A percentile compares a stretch with the other conserved stretches of the same genome.
Conservation (phyloP, 2,113 vertebrate species). For the Dromiciops gliroides region DNA sequence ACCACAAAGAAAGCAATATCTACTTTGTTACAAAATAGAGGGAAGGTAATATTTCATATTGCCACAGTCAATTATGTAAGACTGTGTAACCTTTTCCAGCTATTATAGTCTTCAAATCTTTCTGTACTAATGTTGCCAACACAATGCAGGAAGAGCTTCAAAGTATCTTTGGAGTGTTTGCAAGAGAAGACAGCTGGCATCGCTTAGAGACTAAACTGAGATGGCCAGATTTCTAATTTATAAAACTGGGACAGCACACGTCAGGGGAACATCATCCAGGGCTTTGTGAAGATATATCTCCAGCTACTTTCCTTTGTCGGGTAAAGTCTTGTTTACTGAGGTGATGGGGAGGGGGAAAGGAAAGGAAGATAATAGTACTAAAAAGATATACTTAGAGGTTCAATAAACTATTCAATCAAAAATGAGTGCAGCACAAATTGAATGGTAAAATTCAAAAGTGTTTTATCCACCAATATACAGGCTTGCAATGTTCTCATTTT, state of each 20-base stretch:
- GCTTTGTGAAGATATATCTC: constrained; percentile 49
- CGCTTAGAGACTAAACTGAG: constrained; percentile 51
- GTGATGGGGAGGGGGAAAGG: background rate
- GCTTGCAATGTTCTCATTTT: background rate
- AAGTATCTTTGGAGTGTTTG: constrained; percentile 66
- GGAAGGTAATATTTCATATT: constrained; percentile 68
- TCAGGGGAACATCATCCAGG: constrained; percentile 27
- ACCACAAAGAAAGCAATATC: constrained; percentile 62
- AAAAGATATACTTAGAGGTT: constrained; percentile 33
- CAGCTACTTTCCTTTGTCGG: constrained; percentile 49
- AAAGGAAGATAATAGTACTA: constrained; percentile 12
- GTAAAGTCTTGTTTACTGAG: constrained; percentile 56
- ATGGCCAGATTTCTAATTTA: constrained; percentile 71
- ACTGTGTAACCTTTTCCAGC: constrained; percentile 70
- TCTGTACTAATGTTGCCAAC: constrained; percentile 62
- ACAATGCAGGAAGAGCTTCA: constrained; percentile 71
- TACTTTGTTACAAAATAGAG: constrained; percentile 70
- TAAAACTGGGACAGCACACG: constrained; percentile 64
- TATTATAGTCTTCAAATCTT: constrained; percentile 63
- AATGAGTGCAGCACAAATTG: background rate
- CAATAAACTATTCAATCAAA: constrained; percentile 38
- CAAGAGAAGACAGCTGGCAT: constrained; percentile 61
- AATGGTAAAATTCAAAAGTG: constrained; percentile 32
- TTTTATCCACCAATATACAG: background rate
- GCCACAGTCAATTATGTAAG: constrained; percentile 53